Evolutionary conservation across 2,888 invertebrate genomes (phyloP), one percentile per base, ranked within the genome.

Genomic region (Lordiphosa fenestrarum): DNA sequence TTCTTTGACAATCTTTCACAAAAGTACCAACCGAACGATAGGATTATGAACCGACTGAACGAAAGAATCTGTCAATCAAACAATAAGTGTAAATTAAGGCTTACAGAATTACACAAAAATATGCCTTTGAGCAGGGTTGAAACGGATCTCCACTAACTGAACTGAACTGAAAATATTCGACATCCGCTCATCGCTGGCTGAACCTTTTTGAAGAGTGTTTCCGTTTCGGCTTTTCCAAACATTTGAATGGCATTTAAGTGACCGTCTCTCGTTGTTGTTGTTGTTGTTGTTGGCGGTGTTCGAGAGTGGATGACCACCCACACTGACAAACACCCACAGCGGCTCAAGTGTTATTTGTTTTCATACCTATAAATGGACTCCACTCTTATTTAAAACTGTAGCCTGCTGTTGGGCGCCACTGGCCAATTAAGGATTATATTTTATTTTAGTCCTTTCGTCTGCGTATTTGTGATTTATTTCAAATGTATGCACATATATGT

Each of bases 391-490:
- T 41, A 39, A 46, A 49, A 44, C 44, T 66, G 54, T 54, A 41
- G 67, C 54, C 35, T 30, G 52, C 52, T 61, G 50, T 53, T 35
- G 50, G 56, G 72, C 54, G 63, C 50, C 55, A 48, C 30, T 65
- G 56, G 54, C 55, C 78, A 78, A 73, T 78, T 73, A 74, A 53
- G 44, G 40, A 44, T 37, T 59, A 61, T 66, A 54, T 42, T 42
- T 47, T 53, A 47, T 71, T 48, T 38, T 23, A 39, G 42, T 21
- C 33, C 33, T 6, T 63, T 48, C 44, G 49, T 53, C 21, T 36
- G 47, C 35, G 19, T 58, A 58, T 63, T 46, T 55, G 33, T 68
- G 62, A 50, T 67, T 56, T 56, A 60, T 41, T 55, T 62, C 3
- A 46, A 41, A 23, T 52, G n/a, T 48, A 23, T 30, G 42, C 52